Conservation (phyloP, 2,113 vertebrate species). For the Misgurnus anguillicaudatus region DNA sequence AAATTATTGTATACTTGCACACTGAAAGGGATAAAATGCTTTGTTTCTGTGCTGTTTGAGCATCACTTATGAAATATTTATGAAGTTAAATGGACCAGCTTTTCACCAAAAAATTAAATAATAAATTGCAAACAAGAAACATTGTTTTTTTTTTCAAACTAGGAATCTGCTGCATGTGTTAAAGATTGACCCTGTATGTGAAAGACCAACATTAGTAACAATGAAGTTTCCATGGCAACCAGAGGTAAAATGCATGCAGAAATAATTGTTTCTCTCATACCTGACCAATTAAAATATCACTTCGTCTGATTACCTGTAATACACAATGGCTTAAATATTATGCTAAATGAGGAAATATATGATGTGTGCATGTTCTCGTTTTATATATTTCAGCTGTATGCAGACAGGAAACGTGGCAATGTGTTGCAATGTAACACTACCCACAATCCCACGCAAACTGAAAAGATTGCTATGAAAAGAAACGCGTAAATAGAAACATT, state of each 20-base stretch:
- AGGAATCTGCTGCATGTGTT: background rate
- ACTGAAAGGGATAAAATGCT: no score
- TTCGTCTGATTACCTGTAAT: background rate
- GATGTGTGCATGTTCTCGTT: background rate
- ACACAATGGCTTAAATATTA: background rate
- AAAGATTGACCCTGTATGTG: conserved; percentile 1
- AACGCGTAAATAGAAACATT: conserved; percentile 45
- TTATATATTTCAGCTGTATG: background rate
- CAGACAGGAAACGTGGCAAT: background rate
- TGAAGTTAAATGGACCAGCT: no score
- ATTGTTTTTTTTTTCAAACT: background rate
- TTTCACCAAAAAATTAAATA: background rate
- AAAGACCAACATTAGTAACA: conserved; percentile 17
- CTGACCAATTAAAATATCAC: conserved; percentile 3
- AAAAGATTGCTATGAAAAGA: conserved; percentile 38
- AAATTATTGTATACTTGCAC: background rate
- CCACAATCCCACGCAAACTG: background rate
- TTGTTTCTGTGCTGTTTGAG: no score
- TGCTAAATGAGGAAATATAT: background rate
- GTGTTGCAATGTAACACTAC: conserved; percentile 5
- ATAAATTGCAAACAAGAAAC: background rate
- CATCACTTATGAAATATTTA: no score
- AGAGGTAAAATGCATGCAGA: conserved; percentile 3
- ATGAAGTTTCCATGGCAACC: conserved; percentile 53
- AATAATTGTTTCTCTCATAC: background rate